Evolutionary conservation across 2,113 vertebrate species (phyloP), one percentile per base, ranked within the genome.

Genomic region (Aldabrachelys gigantea): DNA sequence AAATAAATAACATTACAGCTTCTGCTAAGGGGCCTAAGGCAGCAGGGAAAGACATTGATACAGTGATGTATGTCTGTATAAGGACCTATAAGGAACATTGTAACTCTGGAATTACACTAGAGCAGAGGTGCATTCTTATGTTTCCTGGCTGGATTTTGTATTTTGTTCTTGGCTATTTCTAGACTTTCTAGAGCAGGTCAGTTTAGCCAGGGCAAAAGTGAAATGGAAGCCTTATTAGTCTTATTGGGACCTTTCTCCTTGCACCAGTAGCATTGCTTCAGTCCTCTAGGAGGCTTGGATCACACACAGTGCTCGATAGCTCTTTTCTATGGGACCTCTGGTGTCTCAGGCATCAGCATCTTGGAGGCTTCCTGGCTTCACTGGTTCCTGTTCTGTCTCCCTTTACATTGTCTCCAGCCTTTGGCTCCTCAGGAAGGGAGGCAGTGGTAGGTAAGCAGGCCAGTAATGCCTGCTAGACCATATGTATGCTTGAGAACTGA

Each of bases 41-140:
- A 92, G 22, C 9, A 10, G 24, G 8, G 16, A 47, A 47, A 47
- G 75, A 25, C 13, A 47, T 12, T 1, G 29, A 22, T 62, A 85
- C 16, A 16, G 19, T 27, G 35, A 25, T 13, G 49, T 17, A 13
- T 0, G 0, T 1, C 49, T 38, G 1, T 0, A 0, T 69, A 44
- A 54, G 56, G 35, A 82, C 38, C n/a, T 25, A 31, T 54, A 65
- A 3, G 19, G 75, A 44, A 44, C 11, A 27, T 41, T 24, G 41
- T 14, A n/a, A 72, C 41, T 47, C 38, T 27, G 44, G 75, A 78
- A 47, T 47, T 54, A 53, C 52, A 19, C 52, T 53, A 19, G 52
- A 53, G 17, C 52, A 53, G 52, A 53, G 52, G 52, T 53, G 17
- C 6, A 53, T 53, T 53, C 52, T 53, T 12, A 2, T 4, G 1